phyloP scores from a whole-genome alignment of 2,113 vertebrate species.

The Butorides virescens region DNA sequence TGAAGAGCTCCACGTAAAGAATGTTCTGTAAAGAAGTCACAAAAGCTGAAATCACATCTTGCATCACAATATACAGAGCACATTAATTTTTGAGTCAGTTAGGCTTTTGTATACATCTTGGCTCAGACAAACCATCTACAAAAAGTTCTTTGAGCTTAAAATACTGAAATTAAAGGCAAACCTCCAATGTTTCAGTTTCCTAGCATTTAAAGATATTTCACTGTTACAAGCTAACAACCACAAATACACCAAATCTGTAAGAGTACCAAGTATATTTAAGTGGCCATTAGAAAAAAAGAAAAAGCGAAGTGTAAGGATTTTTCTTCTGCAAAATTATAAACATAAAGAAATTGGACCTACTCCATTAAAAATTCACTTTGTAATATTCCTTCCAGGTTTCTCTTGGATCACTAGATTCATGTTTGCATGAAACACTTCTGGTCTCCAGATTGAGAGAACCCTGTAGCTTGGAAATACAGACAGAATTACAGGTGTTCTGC shows the following conservation, averaged over 20 bases:
- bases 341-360: not conserved
- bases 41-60: not conserved
- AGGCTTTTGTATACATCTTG: not conserved
- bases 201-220: not conserved
- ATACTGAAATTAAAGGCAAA: not conserved
- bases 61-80: not conserved
- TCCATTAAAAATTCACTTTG: not conserved
- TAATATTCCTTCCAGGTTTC: not conserved
- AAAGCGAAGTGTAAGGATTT: not conserved
- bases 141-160: not conserved
- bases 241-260: not conserved
- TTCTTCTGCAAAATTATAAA: not conserved
- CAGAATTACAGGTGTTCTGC: not conserved
- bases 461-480: not conserved
- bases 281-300: not conserved
- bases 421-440: not conserved
- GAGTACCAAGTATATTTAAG: not conserved
- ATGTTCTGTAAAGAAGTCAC: not conserved
- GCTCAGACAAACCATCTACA: not conserved
- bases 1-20: not conserved
- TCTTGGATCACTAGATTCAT: not conserved
- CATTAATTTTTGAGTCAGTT: not conserved
- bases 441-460: not conserved
- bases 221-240: not conserved
- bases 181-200: not conserved